These are phyloP conservation scores for Hirtodrosophila cameraria DNA, from an alignment of 2,888 invertebrate genomes.

Conservation along the genomic window DNA sequence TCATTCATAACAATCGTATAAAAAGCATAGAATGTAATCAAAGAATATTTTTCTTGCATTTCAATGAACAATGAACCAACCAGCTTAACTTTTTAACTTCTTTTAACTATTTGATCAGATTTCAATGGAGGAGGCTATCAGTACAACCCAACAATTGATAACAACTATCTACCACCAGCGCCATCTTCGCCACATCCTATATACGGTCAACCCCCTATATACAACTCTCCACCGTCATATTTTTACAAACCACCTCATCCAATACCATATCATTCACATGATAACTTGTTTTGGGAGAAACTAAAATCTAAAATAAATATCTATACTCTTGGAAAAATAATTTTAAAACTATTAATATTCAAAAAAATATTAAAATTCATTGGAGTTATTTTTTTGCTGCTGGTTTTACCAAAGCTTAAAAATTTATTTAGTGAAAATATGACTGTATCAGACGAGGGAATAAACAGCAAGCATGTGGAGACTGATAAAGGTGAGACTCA, in stretches of 20 bases:
- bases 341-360: slow-evolving; percentile 91
- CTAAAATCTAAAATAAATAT: slow-evolving; percentile 89
- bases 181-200: slow-evolving; percentile 81
- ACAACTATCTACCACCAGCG: slow-evolving; percentile 64
- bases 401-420: slow-evolving; percentile 90
- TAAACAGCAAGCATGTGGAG: slow-evolving; percentile 68
- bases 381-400: slow-evolving; percentile 89
- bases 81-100: too few species aligned
- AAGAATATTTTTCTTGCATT: too few species aligned
- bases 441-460: slow-evolving; percentile 71
- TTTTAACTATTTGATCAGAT: slow-evolving; percentile 36
- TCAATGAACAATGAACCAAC: too few species aligned
- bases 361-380: slow-evolving; percentile 93
- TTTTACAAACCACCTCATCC: slow-evolving; percentile 66
- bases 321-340: slow-evolving; percentile 89
- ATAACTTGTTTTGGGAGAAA: slow-evolving; percentile 86
- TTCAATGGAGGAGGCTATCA: slow-evolving; percentile 61
- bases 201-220: slow-evolving; percentile 84
- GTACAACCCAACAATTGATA: slow-evolving; percentile 61
- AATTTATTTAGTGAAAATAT: slow-evolving; percentile 65
- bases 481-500: slow-evolving; percentile 71
- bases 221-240: slow-evolving; percentile 85
- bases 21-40: too few species aligned
- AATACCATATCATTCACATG: slow-evolving; percentile 70
- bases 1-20: too few species aligned